phyloP scores from a whole-genome alignment of 2,113 vertebrate genomes.

The Platysternon megacephalum region DNA sequence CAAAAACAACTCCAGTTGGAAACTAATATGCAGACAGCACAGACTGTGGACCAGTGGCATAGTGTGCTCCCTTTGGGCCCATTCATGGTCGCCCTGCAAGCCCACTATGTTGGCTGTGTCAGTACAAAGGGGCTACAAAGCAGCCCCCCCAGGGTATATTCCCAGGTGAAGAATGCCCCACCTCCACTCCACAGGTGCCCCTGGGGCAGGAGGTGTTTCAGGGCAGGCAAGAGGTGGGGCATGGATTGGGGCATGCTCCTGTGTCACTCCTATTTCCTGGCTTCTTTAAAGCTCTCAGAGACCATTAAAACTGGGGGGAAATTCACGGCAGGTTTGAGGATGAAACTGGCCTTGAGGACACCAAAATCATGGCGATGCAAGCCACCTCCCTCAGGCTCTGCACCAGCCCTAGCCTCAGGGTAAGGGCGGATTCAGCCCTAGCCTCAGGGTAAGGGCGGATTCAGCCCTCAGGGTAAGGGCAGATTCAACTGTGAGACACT shows the following conservation, averaged over 20 bases:
- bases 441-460: no score
- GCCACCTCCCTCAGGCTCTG: neutral
- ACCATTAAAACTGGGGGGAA: no score
- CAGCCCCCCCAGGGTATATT: neutral
- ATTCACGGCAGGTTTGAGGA: no score
- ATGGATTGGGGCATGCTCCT: no score
- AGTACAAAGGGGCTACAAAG: neutral
- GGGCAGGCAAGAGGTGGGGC: neutral
- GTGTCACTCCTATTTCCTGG: no score
- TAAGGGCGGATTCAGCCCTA: no score
- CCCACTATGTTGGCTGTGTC: neutral
- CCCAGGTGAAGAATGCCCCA: neutral
- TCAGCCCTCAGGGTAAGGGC: no score
- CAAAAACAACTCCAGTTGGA: neutral
- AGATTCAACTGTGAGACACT: neutral
- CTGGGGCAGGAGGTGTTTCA: neutral
- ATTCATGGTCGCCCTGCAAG: neutral
- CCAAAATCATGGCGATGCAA: neutral
- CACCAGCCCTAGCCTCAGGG: no score
- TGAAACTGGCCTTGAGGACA: no score
- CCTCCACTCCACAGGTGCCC: neutral
- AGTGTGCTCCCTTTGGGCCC: neutral
- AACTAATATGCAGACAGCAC: neutral
- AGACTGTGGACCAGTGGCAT: neutral
- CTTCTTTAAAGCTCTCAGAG: no score